These are phyloP conservation scores for Pseudomyrmex concolor DNA, from an alignment of 1,140 invertebrate genomes.

Conservation along the genomic window DNA sequence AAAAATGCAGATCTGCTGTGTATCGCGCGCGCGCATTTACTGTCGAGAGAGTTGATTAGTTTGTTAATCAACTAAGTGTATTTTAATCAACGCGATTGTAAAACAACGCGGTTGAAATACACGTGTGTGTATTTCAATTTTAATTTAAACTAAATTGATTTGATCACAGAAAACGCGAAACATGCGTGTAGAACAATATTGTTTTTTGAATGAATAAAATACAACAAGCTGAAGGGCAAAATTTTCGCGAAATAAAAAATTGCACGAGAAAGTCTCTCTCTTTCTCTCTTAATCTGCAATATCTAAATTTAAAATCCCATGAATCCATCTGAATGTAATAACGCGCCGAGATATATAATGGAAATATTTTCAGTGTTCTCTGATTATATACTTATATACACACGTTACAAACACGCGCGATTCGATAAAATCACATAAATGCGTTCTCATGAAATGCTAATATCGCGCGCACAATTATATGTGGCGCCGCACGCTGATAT, in stretches of 20 bases:
- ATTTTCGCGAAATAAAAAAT: slow-evolving; percentile 22
- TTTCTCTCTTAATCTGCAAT: neutral
- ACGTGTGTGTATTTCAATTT: neutral
- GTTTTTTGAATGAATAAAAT: neutral
- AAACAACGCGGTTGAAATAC: neutral
- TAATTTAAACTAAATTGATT: neutral
- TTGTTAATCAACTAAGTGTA: neutral
- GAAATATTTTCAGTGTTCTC: slow-evolving; percentile 20
- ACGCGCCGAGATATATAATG: slow-evolving; percentile 11
- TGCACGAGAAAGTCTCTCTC: neutral
- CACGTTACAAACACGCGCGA: neutral
- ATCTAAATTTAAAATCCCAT: slow-evolving; percentile 34
- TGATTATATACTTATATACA: neutral
- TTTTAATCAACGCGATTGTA: neutral
- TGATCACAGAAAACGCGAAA: neutral
- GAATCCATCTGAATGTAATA: slow-evolving; percentile 39
- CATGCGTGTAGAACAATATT: neutral
- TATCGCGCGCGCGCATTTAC: neutral
- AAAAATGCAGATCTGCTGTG: slow-evolving; percentile 29
- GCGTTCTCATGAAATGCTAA: slow-evolving; percentile 10
- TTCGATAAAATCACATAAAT: neutral
- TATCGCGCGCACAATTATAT: neutral
- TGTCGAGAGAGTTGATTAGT: neutral
- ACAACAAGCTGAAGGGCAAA: neutral
- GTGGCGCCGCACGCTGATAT: neutral